These are phyloP conservation scores for Gymnorhina tibicen DNA, from an alignment of 2,113 vertebrate genomes.

Conservation along the genomic window DNA sequence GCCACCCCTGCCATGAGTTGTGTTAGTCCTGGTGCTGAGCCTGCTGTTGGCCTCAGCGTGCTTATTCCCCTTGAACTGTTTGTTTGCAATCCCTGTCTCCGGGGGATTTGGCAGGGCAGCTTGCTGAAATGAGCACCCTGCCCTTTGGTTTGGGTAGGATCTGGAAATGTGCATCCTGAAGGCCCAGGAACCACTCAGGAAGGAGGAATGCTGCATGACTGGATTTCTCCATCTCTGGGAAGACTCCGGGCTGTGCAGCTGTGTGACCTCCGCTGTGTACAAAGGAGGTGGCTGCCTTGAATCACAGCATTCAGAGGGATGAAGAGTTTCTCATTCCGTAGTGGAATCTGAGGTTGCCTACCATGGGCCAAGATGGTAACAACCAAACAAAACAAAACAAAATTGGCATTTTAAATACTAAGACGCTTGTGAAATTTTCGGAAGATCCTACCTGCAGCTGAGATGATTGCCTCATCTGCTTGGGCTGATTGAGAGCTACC, in stretches of 20 bases:
- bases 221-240: background rate
- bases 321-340: background rate
- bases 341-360: background rate
- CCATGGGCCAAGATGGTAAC: background rate
- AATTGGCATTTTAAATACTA: background rate
- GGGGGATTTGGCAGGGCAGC: background rate
- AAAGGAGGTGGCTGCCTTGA: background rate
- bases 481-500: background rate
- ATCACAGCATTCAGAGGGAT: background rate
- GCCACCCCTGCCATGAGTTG: background rate
- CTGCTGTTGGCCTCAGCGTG: rapidly evolving
- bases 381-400: background rate
- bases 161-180: constrained; percentile 16
- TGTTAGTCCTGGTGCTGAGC: background rate
- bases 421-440: background rate
- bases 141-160: background rate
- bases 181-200: background rate
- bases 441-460: background rate
- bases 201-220: background rate
- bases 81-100: background rate
- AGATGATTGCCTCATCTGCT: background rate
- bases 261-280: background rate
- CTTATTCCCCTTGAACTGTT: background rate
- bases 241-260: background rate
- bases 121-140: background rate